Percentiles rank a stretch among this genome's conserved stretches.
These are phyloP conservation scores for Bradypodion pumilum DNA, from an alignment of 2,797 vertebrate species.

Conservation along the genomic window DNA sequence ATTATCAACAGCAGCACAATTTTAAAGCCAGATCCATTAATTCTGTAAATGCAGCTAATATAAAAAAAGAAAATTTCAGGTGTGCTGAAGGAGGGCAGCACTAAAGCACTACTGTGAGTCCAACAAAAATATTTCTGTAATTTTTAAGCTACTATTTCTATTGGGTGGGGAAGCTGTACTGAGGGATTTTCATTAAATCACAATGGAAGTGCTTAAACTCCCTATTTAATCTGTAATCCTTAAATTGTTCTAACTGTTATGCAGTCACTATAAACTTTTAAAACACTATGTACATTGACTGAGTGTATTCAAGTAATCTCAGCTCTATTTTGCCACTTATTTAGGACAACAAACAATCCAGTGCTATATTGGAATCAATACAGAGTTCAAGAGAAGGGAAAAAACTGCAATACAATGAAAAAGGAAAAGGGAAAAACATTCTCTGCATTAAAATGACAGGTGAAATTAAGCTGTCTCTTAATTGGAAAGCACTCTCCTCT, in stretches of 20 bases:
- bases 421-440: too few species aligned
- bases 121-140: neutral
- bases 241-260: neutral
- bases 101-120: too few species aligned
- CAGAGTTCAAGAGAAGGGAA: too few species aligned
- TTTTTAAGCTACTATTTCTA: neutral
- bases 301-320: neutral
- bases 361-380: too few species aligned
- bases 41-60: neutral
- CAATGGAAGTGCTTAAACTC: neutral
- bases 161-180: neutral
- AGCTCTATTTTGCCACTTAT: neutral
- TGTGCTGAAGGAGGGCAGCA: neutral
- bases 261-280: neutral
- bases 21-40: neutral
- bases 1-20: neutral
- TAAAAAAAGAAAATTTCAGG: neutral
- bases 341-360: neutral
- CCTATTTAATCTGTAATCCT: too few species aligned
- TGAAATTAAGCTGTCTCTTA: too few species aligned
- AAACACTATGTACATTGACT: neutral
- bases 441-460: too few species aligned
- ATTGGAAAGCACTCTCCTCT: too few species aligned
- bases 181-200: neutral
- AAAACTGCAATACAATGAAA: too few species aligned